Evolutionary conservation across 2,797 vertebrate species (phyloP), one percentile per base, ranked within the genome.

Genomic region (Enteromius radiatus): DNA sequence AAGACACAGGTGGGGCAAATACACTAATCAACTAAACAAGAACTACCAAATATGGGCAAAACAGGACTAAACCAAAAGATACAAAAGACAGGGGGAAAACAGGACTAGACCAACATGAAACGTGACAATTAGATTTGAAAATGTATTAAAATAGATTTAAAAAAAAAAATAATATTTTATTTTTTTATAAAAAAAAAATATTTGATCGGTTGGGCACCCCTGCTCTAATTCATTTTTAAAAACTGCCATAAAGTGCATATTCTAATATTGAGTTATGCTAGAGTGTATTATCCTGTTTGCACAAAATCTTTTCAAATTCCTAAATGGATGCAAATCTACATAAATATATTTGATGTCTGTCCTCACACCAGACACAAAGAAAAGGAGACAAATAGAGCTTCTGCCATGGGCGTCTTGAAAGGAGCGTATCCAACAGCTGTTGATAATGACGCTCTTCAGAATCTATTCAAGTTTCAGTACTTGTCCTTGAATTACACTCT

Each of bases 381-480:
- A 73, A 86, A 9, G 4, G 31, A 68, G n/a, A 82, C n/a, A 71
- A 81, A 65, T 15, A 11, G 69, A 67, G 79, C n/a, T 43, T 67
- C 41, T 75, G 43, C n/a, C 80, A 65, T 28, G 61, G 71, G 38
- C 12, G 17, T 38, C 71, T 52, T 74, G 15, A 82, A 67, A 82
- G 61, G 33, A 67, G 36, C 4, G 33, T 11, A 31, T 63, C 56
- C 43, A 64, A 64, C 80, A 75, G 61, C 70, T 65, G 59, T 76
- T 75, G 80, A 76, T 76, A 85, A 83, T 63, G 67, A 73, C 52
- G 52, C 45, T 70, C 76, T 76, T 81, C 80, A 78, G 11, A 49
- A 67, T 59, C 23, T 69, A 77, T 69, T 68, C 71, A 79, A 75
- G 31, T 61, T 70, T 43, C 5, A 31, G 41, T 69, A 33, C 45